Evolutionary conservation across 2,888 invertebrate genomes (phyloP).

Genomic region (Troilus luridus): DNA sequence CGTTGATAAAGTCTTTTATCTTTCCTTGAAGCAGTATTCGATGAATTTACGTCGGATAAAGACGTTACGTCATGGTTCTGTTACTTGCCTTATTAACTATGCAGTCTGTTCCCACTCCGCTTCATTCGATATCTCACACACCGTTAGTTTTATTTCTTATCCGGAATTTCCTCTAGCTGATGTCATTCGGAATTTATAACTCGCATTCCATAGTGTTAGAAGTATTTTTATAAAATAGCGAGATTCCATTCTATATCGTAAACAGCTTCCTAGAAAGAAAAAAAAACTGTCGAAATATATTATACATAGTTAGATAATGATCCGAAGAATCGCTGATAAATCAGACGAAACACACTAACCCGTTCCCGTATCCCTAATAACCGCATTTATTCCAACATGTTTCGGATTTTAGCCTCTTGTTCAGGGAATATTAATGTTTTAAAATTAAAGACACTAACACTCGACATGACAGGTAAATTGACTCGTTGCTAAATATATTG

Average conservation of each 20-base stretch:
- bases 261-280: not conserved
- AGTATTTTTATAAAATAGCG: conserved; percentile 20
- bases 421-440: not conserved
- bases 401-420: not conserved
- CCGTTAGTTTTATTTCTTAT: conserved; percentile 18
- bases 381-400: not conserved
- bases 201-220: not conserved
- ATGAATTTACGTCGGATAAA: not conserved
- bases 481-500: not conserved
- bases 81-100: not conserved
- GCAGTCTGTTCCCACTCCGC: not conserved
- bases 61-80: not conserved
- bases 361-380: not conserved
- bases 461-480: not conserved
- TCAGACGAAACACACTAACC: not conserved
- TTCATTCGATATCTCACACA: not conserved
- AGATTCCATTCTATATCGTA: not conserved
- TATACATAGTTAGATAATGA: not conserved
- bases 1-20: not conserved
- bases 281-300: not conserved
- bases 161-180: not conserved
- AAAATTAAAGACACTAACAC: not conserved
- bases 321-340: not conserved
- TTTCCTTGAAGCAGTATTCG: not conserved
- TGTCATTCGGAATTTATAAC: conserved; percentile 24